phyloP scores from a whole-genome alignment of 1,140 invertebrate species.

The Platyura marginata region DNA sequence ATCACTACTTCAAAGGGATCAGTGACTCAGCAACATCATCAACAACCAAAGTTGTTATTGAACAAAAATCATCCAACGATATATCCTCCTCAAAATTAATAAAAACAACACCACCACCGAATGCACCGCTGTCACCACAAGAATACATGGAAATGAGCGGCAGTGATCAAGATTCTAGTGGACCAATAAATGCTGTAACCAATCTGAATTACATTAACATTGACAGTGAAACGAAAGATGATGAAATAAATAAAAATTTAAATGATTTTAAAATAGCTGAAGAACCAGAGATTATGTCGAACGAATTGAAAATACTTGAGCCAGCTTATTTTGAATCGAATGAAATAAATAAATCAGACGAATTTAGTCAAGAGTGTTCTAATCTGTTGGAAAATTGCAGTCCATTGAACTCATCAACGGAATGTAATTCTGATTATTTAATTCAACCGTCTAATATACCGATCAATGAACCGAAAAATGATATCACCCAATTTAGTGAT shows the following conservation, averaged over 20 bases:
- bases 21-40: conserved; percentile 24
- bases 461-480: conserved; percentile 2
- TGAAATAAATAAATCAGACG: conserved; percentile 17
- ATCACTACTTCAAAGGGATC: conserved; percentile 64
- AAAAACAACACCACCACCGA: background rate
- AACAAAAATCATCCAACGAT: conserved; percentile 4
- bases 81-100: background rate
- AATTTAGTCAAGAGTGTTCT: conserved; percentile 23
- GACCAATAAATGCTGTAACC: conserved; percentile 18
- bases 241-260: conserved; percentile 4
- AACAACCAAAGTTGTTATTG: background rate
- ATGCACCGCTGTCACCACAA: conserved; percentile 11
- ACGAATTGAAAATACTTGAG: conserved; percentile 20
- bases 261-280: conserved; percentile 12
- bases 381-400: conserved; percentile 18
- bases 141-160: conserved; percentile 26
- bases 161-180: conserved; percentile 17
- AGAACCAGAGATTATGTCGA: conserved; percentile 15
- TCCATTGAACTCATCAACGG: conserved; percentile 6
- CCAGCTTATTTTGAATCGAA: conserved; percentile 23
- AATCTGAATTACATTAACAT: conserved; percentile 24
- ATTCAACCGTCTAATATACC: conserved; percentile 22
- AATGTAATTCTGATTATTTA: conserved; percentile 16
- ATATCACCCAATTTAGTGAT: conserved; percentile 22
- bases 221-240: conserved; percentile 11